Evolutionary conservation across 2,797 vertebrate species (phyloP).

Genomic region (Oreortyx pictus): DNA sequence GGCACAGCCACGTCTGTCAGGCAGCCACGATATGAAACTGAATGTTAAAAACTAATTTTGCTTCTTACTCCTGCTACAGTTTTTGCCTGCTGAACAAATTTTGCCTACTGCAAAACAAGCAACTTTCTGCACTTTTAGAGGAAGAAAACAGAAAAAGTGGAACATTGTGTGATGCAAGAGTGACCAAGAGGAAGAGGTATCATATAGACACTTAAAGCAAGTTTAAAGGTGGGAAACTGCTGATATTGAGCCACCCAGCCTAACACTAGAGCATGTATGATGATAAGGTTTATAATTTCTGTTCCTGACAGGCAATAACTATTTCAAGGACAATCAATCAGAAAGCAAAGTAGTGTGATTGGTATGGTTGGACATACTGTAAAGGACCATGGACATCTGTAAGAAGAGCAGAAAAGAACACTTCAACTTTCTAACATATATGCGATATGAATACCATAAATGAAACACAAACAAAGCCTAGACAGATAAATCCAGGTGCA

Average conservation of each 20-base stretch:
- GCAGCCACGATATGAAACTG: background rate
- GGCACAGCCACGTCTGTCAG: background rate
- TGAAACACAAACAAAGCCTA: background rate
- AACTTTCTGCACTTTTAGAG: background rate
- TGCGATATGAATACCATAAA: background rate
- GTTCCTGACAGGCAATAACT: background rate
- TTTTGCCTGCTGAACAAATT: background rate
- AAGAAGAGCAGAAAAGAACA: background rate
- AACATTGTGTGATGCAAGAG: background rate
- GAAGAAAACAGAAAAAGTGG: background rate
- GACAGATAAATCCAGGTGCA: background rate
- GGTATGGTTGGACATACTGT: fast-evolving
- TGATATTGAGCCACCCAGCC: background rate
- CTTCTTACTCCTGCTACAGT: background rate
- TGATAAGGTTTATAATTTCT: background rate
- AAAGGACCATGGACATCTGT: background rate
- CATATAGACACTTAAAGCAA: background rate
- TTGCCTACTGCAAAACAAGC: background rate
- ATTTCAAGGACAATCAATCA: background rate
- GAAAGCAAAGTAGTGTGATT: background rate
- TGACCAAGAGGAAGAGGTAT: background rate
- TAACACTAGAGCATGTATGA: background rate
- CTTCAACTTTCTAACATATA: background rate
- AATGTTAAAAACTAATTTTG: background rate
- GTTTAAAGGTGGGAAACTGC: background rate